Conservation (phyloP, 2,888 invertebrate species). For the Melolontha melolontha region DNA sequence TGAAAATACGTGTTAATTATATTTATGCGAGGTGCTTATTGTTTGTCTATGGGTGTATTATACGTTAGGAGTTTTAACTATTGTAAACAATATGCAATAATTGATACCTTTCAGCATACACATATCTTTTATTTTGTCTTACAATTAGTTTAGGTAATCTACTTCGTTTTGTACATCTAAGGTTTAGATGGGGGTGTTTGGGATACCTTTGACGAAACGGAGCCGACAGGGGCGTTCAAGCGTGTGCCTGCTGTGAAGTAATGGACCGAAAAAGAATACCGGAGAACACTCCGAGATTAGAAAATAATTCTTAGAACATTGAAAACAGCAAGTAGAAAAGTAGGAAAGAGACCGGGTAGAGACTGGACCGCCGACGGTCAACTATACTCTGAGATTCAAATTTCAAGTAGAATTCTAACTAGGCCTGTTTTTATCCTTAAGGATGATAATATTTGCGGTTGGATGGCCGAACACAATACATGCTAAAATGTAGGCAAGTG, state of each 20-base stretch:
- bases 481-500: no score
- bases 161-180: conserved; percentile 19
- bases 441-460: no score
- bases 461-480: no score
- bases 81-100: no score
- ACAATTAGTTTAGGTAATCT: background rate
- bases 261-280: conserved; percentile 57
- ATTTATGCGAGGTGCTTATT: no score
- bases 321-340: conserved; percentile 35
- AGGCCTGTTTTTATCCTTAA: conserved; percentile 3
- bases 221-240: conserved; percentile 64
- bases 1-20: no score
- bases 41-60: no score
- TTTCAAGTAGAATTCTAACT: conserved; percentile 24
- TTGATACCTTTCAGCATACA: no score
- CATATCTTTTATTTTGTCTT: background rate
- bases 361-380: conserved; percentile 4
- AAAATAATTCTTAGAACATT: conserved; percentile 40
- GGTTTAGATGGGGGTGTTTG: conserved; percentile 3
- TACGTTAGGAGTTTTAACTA: no score
- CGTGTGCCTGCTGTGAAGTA: conserved; percentile 60
- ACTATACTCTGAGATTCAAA: conserved; percentile 33
- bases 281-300: conserved; percentile 30
- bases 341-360: conserved; percentile 24
- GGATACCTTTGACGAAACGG: conserved; percentile 56